Conservation (phyloP, 2,797 vertebrate genomes). For the Holocentrus rufus region DNA sequence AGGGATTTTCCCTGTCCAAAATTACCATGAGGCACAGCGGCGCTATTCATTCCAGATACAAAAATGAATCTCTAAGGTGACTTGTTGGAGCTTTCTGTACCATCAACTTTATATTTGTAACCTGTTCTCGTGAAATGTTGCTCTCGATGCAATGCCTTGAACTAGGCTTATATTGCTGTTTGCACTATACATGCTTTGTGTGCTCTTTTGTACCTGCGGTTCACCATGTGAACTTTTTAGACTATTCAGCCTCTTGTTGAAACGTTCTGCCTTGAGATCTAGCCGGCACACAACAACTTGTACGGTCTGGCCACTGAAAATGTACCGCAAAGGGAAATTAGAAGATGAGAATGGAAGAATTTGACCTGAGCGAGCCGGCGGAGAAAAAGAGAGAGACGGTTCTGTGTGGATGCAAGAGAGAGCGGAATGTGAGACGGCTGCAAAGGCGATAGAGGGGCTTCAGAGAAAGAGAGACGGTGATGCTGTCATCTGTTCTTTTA, state of each 20-base stretch:
- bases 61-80: constrained; percentile 19
- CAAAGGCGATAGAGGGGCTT: constrained; percentile 49
- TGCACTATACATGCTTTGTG: constrained; percentile 7
- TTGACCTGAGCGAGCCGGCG: constrained; percentile 39
- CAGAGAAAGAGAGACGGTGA: constrained; percentile 16
- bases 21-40: too few relatives aligned
- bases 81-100: constrained; percentile 17
- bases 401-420: constrained; percentile 51
- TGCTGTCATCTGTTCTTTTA: constrained; percentile 38
- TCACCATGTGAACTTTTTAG: background rate
- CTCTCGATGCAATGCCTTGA: background rate
- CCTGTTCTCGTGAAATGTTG: background rate
- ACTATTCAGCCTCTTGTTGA: constrained; percentile 23
- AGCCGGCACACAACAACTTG: constrained; percentile 21
- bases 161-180: constrained; percentile 36
- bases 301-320: constrained; percentile 38
- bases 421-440: constrained; percentile 43
- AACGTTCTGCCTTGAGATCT: constrained; percentile 40
- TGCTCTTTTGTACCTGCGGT: constrained; percentile 22
- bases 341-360: constrained; percentile 57
- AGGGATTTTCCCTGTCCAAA: too few relatives aligned
- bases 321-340: constrained; percentile 38
- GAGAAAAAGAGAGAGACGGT: constrained; percentile 4
- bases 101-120: constrained; percentile 4
- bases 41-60: background rate